Conservation (phyloP, 1,140 invertebrate genomes). For the Batillaria attramentaria region DNA sequence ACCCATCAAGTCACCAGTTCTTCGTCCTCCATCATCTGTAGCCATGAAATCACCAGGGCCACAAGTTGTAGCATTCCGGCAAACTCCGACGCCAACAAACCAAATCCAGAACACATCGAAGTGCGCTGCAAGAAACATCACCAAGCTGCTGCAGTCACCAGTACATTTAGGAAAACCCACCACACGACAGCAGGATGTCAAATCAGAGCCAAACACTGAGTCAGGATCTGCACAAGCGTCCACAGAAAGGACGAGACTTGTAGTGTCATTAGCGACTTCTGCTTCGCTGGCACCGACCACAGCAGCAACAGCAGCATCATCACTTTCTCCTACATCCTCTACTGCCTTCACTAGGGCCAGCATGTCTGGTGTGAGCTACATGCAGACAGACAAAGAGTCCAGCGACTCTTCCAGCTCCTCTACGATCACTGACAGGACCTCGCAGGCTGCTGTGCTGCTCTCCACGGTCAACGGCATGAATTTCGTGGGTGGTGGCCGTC, state of each 20-base stretch:
- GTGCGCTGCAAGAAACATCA: slow-evolving; percentile 32
- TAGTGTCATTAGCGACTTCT: slow-evolving; percentile 6
- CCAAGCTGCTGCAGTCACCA: slow-evolving; percentile 34
- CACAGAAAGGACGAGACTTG: not conserved
- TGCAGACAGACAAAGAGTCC: not conserved
- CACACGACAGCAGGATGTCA: not conserved
- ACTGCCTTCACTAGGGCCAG: not conserved
- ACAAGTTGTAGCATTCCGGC: slow-evolving; percentile 26
- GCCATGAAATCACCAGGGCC: slow-evolving; percentile 27
- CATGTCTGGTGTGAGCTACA: not conserved
- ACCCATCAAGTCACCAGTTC: slow-evolving; percentile 20
- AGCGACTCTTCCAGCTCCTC: not conserved
- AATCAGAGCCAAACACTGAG: not conserved
- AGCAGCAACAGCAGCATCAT: slow-evolving; percentile 1
- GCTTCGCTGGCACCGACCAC: not conserved
- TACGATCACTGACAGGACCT: not conserved
- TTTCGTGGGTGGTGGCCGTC: not conserved
- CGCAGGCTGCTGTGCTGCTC: not conserved
- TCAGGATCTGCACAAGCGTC: not conserved
- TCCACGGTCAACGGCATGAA: slow-evolving; percentile 16
- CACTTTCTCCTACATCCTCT: slow-evolving; percentile 18
- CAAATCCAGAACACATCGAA: slow-evolving; percentile 20
- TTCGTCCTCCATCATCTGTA: slow-evolving; percentile 30
- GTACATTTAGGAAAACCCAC: not conserved
- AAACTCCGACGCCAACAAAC: slow-evolving; percentile 3